Base-by-base conservation (phyloP, 1,140 invertebrate genomes). In the Megalonaias nervosa region DNA sequence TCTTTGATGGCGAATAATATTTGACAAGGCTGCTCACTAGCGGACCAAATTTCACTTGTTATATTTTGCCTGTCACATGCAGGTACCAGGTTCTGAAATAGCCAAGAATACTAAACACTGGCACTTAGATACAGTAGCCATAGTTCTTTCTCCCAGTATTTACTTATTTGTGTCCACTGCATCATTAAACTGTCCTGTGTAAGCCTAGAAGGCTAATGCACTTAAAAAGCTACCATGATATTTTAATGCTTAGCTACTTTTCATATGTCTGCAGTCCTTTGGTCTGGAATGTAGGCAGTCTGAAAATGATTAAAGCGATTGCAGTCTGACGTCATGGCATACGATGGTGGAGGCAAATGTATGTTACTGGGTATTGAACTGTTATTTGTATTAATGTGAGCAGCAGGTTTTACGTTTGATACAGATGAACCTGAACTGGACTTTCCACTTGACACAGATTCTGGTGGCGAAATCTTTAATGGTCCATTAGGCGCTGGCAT, bases 211-310 rank as follows among this genome's bases (percentile, higher is more conserved):
- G 38, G 38, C 38, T 48, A 48, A 11, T 48, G 38, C 38, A 48
- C 11, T 48, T 48, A 48, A 9, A 48, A 48, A 48, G 38, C 38
- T 9, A 48, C 38, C 6, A 48, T 9, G 38, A 48, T 48, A 48
- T 48, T 48, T 48, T 0, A 48, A 11, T 48, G 38, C 38, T 48
- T 48, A 11, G 38, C 38, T 48, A 58, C 61, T 38, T 65, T 55
- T 84, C 74, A 84, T 23, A 82, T 82, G 75, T 82, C 83, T 70
- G 77, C 79, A 65, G 82, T 85, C 79, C 86, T 75, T 67, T 81
- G 77, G 31, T 88, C 84, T 60, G 86, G 85, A 86, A 88, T 88
- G 85, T 88, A 86, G 69, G 71, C 79, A 82, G 84, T 86, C 71
- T 85, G 84, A 82, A 82, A 77, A 60, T 82, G 83, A 67, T 81